A percentile compares a stretch with the other conserved stretches of the same genome.
phyloP scores from a whole-genome alignment of 2,888 invertebrate genomes.

The Drosophila putrida region DNA sequence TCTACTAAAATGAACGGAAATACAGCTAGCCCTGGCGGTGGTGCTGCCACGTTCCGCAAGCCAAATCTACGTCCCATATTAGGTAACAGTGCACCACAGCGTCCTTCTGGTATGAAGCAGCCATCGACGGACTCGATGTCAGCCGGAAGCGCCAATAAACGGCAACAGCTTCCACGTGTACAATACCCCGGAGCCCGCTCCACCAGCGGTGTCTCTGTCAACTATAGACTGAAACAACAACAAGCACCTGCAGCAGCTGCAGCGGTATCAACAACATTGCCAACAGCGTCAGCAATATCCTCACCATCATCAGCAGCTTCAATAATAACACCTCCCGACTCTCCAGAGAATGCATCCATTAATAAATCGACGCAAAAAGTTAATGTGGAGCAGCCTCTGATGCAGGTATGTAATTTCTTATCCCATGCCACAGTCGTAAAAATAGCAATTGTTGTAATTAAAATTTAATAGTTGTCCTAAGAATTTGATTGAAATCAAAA shows the following conservation, averaged over 20 bases:
- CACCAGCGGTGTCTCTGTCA: constrained; percentile 51
- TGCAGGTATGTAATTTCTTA: constrained; percentile 3
- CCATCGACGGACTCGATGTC: constrained; percentile 16
- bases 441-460: no score
- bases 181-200: constrained; percentile 22
- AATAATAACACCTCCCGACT: constrained; percentile 56
- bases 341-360: constrained; percentile 39
- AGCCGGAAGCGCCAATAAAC: constrained; percentile 1
- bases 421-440: not conserved
- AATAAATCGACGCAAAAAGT: not conserved
- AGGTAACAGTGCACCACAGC: constrained; percentile 60
- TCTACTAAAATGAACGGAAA: constrained; percentile 44
- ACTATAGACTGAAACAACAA: constrained; percentile 62
- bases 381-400: not conserved
- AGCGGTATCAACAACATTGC: constrained; percentile 8
- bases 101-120: constrained; percentile 3
- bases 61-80: constrained; percentile 61
- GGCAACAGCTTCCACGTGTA: constrained; percentile 37
- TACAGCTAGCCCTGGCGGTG: constrained; percentile 53
- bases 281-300: constrained; percentile 1
- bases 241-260: constrained; percentile 27
- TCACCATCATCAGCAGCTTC: not conserved
- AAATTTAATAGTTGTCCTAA: no score
- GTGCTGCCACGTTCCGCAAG: constrained; percentile 35
- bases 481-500: no score